Evolutionary conservation across 2,797 vertebrate species (phyloP), one percentile per base, ranked within the genome.

Genomic region (Pterois miles): DNA sequence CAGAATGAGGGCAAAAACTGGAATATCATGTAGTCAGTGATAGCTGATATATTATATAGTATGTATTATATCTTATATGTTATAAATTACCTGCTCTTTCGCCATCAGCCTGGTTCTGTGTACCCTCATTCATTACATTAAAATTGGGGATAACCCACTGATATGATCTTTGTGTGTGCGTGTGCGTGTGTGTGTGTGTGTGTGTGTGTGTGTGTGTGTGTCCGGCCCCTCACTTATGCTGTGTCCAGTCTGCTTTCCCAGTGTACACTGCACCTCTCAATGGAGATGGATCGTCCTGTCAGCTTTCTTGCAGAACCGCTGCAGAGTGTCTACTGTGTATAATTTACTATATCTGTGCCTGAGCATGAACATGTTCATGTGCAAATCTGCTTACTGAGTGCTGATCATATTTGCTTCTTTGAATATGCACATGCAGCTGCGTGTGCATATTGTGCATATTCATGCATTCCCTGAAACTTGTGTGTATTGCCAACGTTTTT

Each of bases 231-330:
- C 43, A 48, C 74, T 78, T 66, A 64, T 54, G 64, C 76, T 43
- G 43, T 65, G 63, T 84, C 76, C 71, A 77, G 67, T 65, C 31
- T 81, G 31, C 82, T 89, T 84, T 82, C 48, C 67, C 56, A 85
- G 74, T 84, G 81, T 72, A 74, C 64, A 36, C 75, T 82, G 69
- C 74, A 80, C 77, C 72, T 74, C 66, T 16, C 84, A 90, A 88
- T 89, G 81, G 82, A 93, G 86, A 94, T 86, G 74, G 85, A 94
- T 94, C 89, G 89, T 87, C 82, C 82, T 88, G 90, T 94, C 89
- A 91, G 80, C 68, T 58, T 60, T 70, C 57, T 74, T 56, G 43
- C 83, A 75, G 65, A 78, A 64, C 78, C 65, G 65, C 74, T 77
- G 70, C 71, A 65, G 50, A 83, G 43, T 58, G 81, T 74, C 72